Conservation (phyloP, 2,888 invertebrate genomes). For the Alloscopus bannaensis region DNA sequence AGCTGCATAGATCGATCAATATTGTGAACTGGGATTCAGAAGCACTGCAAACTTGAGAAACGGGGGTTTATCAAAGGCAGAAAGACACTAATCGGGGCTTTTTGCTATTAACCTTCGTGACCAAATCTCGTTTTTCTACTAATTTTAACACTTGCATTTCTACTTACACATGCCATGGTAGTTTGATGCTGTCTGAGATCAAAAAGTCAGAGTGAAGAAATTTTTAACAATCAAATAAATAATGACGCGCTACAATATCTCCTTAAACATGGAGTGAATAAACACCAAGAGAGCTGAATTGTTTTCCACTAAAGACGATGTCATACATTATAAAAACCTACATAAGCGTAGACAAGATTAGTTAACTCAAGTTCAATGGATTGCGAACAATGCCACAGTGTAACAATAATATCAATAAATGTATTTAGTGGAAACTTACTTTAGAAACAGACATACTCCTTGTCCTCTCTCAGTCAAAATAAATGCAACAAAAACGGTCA, state of each 20-base stretch:
- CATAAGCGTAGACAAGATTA: conserved; percentile 13
- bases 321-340: conserved; percentile 21
- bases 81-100: no score
- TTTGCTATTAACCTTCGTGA: no score
- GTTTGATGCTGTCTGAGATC: conserved; percentile 27
- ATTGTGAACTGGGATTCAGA: no score
- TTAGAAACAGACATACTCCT: not conserved
- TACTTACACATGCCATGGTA: conserved; percentile 19
- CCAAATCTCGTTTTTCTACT: no score
- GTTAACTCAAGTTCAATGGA: not conserved
- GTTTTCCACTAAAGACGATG: not conserved
- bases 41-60: no score
- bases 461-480: conserved; percentile 40
- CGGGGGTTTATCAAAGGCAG: no score
- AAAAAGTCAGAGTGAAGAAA: conserved; percentile 18
- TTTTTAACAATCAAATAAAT: conserved; percentile 28
- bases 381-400: not conserved
- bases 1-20: conserved; percentile 1
- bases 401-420: conserved; percentile 15
- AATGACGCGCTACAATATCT: not conserved
- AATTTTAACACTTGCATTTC: no score
- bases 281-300: conserved; percentile 40
- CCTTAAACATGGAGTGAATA: conserved; percentile 1
- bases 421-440: not conserved
- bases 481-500: conserved; percentile 40